Conservation (phyloP, 2,888 invertebrate genomes). For the Drosophila putrida region DNA sequence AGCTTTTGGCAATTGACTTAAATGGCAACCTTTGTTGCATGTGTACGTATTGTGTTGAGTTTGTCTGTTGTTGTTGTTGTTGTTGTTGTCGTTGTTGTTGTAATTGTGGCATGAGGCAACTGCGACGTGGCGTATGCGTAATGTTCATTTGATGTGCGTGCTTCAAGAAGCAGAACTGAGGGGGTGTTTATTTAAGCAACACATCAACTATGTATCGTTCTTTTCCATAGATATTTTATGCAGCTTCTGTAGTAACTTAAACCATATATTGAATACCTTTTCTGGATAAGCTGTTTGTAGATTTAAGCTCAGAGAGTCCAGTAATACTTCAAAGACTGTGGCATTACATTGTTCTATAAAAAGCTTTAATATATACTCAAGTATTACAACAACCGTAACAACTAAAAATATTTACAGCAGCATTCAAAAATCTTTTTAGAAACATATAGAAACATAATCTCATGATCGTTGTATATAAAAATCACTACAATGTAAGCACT, state of each 20-base stretch:
- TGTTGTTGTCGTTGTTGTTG: conserved; percentile 7
- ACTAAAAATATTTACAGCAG: no score
- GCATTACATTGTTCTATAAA: no score
- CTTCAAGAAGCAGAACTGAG: conserved; percentile 42
- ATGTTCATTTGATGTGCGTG: conserved; percentile 79
- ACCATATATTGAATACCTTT: background rate
- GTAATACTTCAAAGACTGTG: no score
- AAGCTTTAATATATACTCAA: no score
- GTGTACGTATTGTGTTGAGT: conserved; percentile 50
- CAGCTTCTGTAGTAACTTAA: background rate
- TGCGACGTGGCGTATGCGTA: conserved; percentile 70
- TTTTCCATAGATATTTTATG: conserved; percentile 22
- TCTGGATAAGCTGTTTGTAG: background rate
- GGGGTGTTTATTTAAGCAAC: conserved; percentile 45
- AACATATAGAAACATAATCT: no score
- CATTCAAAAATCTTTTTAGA: no score
- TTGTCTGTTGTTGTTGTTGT: conserved; percentile 23
- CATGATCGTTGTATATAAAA: no score
- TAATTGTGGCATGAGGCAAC: conserved; percentile 1
- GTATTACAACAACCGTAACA: no score
- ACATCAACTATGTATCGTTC: conserved; percentile 20
- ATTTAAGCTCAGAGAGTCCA: background rate
- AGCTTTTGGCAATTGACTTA: conserved; percentile 76
- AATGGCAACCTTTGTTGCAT: conserved; percentile 74
- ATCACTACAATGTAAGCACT: no score